Conservation (phyloP, 2,113 vertebrate species). For the Saguinus imperator region DNA sequence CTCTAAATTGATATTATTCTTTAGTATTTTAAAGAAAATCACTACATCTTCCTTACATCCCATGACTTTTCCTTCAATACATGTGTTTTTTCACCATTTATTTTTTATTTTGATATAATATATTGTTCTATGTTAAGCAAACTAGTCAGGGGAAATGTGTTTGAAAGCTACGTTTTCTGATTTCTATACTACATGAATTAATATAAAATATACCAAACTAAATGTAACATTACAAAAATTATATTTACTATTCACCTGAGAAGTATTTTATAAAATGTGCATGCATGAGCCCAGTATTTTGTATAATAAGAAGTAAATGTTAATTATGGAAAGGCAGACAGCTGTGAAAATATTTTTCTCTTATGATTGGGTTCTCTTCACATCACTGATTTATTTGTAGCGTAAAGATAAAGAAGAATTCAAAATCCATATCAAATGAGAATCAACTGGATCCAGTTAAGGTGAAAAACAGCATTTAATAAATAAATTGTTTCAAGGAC, state of each 20-base stretch:
- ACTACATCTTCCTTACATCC: background rate
- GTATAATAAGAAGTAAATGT: slow-evolving; percentile 43
- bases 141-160: background rate
- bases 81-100: background rate
- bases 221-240: background rate
- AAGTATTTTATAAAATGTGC: slow-evolving; percentile 59
- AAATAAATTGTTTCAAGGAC: background rate
- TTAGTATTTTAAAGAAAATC: background rate
- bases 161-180: background rate
- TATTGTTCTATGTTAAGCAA: background rate
- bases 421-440: background rate
- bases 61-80: background rate
- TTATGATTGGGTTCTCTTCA: background rate
- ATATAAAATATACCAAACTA: background rate
- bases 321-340: slow-evolving; percentile 56
- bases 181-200: background rate
- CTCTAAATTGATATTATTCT: background rate
- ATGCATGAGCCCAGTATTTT: slow-evolving; percentile 32
- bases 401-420: slow-evolving; percentile 34
- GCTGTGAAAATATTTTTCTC: slow-evolving; percentile 56
- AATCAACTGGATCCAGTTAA: background rate
- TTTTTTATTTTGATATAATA: background rate
- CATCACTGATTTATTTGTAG: slow-evolving; percentile 1
- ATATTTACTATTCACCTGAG: slow-evolving; percentile 48
- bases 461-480: background rate